Conservation (phyloP, 2,113 vertebrate genomes). For the Xiphorhynchus elegans region DNA sequence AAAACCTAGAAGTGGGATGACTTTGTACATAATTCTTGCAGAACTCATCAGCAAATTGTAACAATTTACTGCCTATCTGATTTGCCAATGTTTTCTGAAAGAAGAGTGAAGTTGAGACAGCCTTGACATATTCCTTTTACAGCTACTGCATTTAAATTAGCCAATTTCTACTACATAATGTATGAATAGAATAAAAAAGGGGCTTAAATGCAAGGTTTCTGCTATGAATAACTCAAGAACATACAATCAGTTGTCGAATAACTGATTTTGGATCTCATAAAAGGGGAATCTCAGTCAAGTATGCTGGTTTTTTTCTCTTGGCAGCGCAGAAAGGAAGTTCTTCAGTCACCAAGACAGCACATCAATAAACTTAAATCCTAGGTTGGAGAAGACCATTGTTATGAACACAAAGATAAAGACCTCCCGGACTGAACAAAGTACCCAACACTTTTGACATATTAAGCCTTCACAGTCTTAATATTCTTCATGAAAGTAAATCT, state of each 20-base stretch:
- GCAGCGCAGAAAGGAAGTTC: neutral
- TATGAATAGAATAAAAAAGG: neutral
- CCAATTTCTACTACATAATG: neutral
- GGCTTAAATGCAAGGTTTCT: neutral
- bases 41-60: neutral
- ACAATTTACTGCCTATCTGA: neutral
- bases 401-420: neutral
- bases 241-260: neutral
- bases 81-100: neutral
- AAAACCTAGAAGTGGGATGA: neutral
- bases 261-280: neutral
- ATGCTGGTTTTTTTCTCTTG: neutral
- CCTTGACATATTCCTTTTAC: neutral
- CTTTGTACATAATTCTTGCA: neutral
- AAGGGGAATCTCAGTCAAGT: neutral
- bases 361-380: slow-evolving; percentile 4
- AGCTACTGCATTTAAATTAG: neutral
- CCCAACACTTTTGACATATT: neutral
- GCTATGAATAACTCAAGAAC: neutral
- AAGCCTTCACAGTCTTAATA: neutral
- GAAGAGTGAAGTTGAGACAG: neutral
- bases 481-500: neutral
- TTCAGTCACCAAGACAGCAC: neutral
- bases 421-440: slow-evolving; percentile 26
- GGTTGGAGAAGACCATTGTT: slow-evolving; percentile 28